These are phyloP conservation scores for Strigamia crassipes DNA, from an alignment of 2,888 invertebrate genomes.

Conservation along the genomic window DNA sequence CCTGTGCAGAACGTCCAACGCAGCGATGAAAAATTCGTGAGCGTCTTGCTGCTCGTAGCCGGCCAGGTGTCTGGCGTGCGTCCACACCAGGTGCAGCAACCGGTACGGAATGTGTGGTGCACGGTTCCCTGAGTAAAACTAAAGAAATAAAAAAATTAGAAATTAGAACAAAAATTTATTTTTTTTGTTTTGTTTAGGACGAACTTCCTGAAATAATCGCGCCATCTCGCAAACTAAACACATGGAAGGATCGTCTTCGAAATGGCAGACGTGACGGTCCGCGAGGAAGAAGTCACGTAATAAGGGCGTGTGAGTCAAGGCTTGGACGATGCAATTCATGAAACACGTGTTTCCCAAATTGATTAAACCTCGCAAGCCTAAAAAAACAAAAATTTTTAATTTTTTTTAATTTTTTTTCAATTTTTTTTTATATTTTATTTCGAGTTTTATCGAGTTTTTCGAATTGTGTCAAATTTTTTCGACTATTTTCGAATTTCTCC, in stretches of 20 bases:
- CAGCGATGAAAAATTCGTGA: slow-evolving; percentile 97
- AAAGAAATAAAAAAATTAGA: slow-evolving; percentile 59
- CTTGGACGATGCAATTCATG: slow-evolving; percentile 97
- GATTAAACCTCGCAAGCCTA: slow-evolving; percentile 85
- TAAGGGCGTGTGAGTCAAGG: slow-evolving; percentile 91
- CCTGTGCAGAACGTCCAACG: slow-evolving; percentile 87
- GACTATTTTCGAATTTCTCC: too few relatives aligned
- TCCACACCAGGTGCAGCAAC: slow-evolving; percentile 92
- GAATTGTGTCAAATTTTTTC: too few relatives aligned
- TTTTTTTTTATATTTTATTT: too few relatives aligned
- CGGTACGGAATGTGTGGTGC: slow-evolving; percentile 86
- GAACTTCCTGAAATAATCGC: slow-evolving; percentile 87
- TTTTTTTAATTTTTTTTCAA: too few relatives aligned
- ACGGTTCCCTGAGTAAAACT: slow-evolving; percentile 91
- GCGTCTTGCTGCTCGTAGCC: slow-evolving; percentile 98
- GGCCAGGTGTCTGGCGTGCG: slow-evolving; percentile 90
- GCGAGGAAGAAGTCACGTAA: slow-evolving; percentile 93
- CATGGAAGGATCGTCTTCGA: slow-evolving; percentile 67
- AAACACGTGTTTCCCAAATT: slow-evolving; percentile 98
- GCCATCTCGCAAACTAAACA: slow-evolving; percentile 95
- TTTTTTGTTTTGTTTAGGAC: background rate
- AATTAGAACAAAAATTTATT: background rate
- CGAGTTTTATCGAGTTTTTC: too few relatives aligned
- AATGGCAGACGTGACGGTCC: slow-evolving; percentile 85
- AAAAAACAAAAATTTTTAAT: slow-evolving; percentile 51